Percentiles rank a stretch among this genome's conserved stretches.
Evolutionary conservation across 2,113 vertebrate genomes (phyloP).

Genomic region (Psophia crepitans): DNA sequence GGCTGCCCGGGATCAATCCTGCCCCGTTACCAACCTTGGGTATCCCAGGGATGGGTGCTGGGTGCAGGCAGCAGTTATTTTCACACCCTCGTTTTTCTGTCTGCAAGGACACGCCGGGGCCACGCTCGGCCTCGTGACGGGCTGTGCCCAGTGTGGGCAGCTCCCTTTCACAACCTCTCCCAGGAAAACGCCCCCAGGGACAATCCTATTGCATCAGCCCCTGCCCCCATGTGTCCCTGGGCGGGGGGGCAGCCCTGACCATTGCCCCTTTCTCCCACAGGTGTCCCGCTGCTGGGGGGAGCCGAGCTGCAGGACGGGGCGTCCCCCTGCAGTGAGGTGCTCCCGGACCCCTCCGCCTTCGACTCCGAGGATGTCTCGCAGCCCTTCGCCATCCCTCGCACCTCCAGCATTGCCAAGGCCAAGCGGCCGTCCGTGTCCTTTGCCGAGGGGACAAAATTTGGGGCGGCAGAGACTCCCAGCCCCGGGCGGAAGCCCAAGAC

Average conservation of each 20-base stretch:
- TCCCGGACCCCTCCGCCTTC: slow-evolving; percentile 77
- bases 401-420: slow-evolving; percentile 92
- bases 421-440: slow-evolving; percentile 95
- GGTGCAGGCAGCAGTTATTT: not conserved
- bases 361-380: slow-evolving; percentile 82
- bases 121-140: not conserved
- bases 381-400: slow-evolving; percentile 89
- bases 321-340: slow-evolving; percentile 67
- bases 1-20: not conserved
- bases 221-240: not conserved
- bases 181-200: not conserved
- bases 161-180: not conserved
- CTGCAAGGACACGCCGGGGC: not conserved
- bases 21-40: not conserved
- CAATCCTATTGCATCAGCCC: not conserved
- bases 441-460: slow-evolving; percentile 92
- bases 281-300: slow-evolving; percentile 55
- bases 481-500: slow-evolving; percentile 78
- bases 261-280: not conserved
- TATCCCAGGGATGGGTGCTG: not conserved
- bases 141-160: not conserved
- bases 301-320: slow-evolving; percentile 77
- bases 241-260: not conserved
- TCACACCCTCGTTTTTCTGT: not conserved
- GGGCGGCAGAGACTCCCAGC: slow-evolving; percentile 75